Percentiles rank a stretch among this genome's conserved stretches.
phyloP scores from a whole-genome alignment of 92 coral and sea anemone species.

The Epizoanthus illoricatus region DNA sequence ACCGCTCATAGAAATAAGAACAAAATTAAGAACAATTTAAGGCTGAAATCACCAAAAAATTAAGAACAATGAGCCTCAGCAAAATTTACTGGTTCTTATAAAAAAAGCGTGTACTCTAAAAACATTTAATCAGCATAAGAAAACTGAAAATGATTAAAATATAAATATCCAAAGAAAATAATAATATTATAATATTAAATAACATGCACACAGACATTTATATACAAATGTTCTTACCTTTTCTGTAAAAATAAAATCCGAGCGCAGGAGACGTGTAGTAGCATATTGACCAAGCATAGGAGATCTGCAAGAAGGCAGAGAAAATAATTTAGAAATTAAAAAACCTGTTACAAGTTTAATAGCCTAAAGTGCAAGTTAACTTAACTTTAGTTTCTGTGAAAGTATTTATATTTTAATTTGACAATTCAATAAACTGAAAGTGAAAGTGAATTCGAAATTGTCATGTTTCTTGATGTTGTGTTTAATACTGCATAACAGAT shows the following conservation, averaged over 20 bases:
- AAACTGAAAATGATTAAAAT: too few relatives aligned
- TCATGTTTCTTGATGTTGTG: background rate
- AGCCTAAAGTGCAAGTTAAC: background rate
- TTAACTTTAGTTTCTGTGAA: background rate
- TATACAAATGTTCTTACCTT: constrained; percentile 59
- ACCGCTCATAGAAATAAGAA: too few relatives aligned
- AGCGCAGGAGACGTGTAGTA: constrained; percentile 92
- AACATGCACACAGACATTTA: background rate
- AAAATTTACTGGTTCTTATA: too few relatives aligned
- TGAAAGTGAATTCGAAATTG: background rate
- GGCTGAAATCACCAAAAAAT: too few relatives aligned
- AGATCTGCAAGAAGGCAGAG: constrained; percentile 56
- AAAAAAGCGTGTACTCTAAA: too few relatives aligned
- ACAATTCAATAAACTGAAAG: too few relatives aligned
- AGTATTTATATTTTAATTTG: too few relatives aligned
- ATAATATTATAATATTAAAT: too few relatives aligned
- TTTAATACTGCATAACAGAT: background rate
- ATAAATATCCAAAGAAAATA: too few relatives aligned
- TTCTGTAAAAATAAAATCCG: constrained; percentile 76
- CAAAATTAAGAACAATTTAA: too few relatives aligned
- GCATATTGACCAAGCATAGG: constrained; percentile 94
- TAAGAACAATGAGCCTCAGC: too few relatives aligned
- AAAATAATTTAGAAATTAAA: background rate
- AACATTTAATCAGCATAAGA: too few relatives aligned
- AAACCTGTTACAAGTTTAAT: background rate